phyloP scores from a whole-genome alignment of 1,140 invertebrate species.

The Agrilus planipennis region DNA sequence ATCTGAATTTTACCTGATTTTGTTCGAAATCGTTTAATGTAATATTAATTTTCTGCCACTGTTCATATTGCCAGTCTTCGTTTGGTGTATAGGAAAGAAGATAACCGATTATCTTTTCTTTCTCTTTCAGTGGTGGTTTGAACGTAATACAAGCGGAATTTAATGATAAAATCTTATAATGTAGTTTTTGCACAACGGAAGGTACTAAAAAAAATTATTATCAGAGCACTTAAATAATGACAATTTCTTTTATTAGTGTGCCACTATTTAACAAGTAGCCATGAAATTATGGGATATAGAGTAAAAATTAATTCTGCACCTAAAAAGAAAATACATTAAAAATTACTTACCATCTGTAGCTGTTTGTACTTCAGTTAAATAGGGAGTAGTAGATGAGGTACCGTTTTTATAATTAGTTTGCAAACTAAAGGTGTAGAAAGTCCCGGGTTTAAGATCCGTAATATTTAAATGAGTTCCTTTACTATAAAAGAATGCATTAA shows the following conservation, averaged over 20 bases:
- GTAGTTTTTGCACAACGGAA: slow-evolving; percentile 20
- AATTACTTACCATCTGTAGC: slow-evolving; percentile 18
- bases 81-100: slow-evolving; percentile 22
- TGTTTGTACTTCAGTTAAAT: slow-evolving; percentile 17
- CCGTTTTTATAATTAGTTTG: slow-evolving; percentile 25
- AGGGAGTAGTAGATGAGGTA: slow-evolving; percentile 15
- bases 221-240: too few relatives aligned
- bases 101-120: slow-evolving; percentile 20
- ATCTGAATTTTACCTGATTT: too few relatives aligned
- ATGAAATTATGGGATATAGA: too few relatives aligned
- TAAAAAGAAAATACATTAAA: background rate
- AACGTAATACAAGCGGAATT: slow-evolving; percentile 21
- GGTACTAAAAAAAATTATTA: slow-evolving; percentile 23
- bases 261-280: too few relatives aligned
- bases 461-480: slow-evolving; percentile 35
- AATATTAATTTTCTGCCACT: slow-evolving; percentile 14
- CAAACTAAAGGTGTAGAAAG: slow-evolving; percentile 49
- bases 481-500: slow-evolving; percentile 4
- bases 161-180: slow-evolving; percentile 20
- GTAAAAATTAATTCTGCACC: background rate
- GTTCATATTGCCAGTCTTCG: slow-evolving; percentile 18
- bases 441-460: slow-evolving; percentile 44
- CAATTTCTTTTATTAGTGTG: too few relatives aligned
- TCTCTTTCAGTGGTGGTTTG: slow-evolving; percentile 17
- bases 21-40: too few relatives aligned